phyloP scores from a whole-genome alignment of 2,797 vertebrate species.

The Melanotaenia boesemani region DNA sequence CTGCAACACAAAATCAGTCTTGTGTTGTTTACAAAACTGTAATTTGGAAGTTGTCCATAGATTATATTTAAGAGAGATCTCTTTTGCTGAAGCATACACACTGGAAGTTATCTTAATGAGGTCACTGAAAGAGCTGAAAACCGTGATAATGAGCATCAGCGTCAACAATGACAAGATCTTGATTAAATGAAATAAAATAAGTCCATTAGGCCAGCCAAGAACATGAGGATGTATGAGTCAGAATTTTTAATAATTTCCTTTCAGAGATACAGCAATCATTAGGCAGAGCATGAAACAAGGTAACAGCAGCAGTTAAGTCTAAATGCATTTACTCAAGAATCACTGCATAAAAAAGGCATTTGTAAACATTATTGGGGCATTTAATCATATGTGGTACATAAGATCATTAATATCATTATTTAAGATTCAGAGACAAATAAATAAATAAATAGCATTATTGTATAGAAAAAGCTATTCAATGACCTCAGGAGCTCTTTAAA shows the following conservation, averaged over 20 bases:
- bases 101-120: conserved; percentile 80
- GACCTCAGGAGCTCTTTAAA: background rate
- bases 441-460: background rate
- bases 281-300: background rate
- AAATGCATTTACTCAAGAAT: background rate
- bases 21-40: background rate
- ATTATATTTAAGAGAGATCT: conserved; percentile 13
- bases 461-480: background rate
- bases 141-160: conserved; percentile 65
- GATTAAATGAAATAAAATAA: conserved; percentile 1
- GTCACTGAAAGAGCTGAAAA: conserved; percentile 81
- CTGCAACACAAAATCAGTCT: conserved; percentile 23
- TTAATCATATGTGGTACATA: background rate
- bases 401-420: background rate
- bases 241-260: conserved; percentile 18
- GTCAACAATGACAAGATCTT: background rate
- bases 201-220: conserved; percentile 20
- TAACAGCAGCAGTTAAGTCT: background rate
- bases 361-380: background rate
- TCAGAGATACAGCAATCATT: background rate
- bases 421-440: background rate
- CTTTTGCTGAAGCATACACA: conserved; percentile 76
- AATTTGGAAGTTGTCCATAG: conserved; percentile 19
- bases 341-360: conserved; percentile 3
- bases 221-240: background rate